These are phyloP conservation scores for Calypte anna DNA, from an alignment of 2,113 vertebrate genomes.

Conservation along the genomic window DNA sequence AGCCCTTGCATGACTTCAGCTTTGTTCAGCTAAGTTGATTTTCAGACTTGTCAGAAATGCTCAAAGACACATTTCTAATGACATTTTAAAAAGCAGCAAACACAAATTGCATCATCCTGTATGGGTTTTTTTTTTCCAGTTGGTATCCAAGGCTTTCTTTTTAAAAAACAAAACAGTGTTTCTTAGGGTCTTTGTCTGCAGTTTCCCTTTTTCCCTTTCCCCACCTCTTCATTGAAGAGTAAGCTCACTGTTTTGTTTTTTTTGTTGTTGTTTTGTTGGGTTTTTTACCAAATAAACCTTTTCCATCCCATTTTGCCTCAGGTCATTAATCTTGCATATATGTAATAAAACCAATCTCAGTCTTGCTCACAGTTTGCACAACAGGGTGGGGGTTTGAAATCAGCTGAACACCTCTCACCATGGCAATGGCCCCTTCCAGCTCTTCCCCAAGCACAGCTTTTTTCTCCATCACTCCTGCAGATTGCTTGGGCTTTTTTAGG, in stretches of 20 bases:
- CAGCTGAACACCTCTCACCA: neutral
- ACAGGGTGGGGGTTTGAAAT: neutral
- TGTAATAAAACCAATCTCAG: neutral
- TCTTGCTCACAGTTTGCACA: neutral
- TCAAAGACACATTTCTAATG: neutral
- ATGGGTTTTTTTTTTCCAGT: neutral
- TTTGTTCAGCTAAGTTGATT: neutral
- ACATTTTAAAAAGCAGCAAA: neutral
- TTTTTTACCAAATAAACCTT: neutral
- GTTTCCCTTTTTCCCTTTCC: neutral
- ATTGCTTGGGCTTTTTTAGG: neutral
- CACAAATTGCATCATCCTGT: neutral
- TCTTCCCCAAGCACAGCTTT: fast-evolving
- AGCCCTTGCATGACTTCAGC: neutral
- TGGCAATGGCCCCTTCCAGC: neutral
- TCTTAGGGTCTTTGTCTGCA: neutral
- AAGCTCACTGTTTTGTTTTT: neutral
- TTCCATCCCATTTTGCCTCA: neutral
- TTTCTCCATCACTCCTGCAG: neutral
- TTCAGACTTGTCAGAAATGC: neutral
- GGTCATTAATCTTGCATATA: neutral
- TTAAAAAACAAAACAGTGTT: neutral
- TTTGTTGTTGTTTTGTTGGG: no score
- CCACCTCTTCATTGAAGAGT: neutral
- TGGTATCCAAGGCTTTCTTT: neutral